A percentile compares a stretch with the other conserved stretches of the same genome.
Evolutionary conservation across 2,888 invertebrate species (phyloP).

Genomic region (Oscheius onirici): DNA sequence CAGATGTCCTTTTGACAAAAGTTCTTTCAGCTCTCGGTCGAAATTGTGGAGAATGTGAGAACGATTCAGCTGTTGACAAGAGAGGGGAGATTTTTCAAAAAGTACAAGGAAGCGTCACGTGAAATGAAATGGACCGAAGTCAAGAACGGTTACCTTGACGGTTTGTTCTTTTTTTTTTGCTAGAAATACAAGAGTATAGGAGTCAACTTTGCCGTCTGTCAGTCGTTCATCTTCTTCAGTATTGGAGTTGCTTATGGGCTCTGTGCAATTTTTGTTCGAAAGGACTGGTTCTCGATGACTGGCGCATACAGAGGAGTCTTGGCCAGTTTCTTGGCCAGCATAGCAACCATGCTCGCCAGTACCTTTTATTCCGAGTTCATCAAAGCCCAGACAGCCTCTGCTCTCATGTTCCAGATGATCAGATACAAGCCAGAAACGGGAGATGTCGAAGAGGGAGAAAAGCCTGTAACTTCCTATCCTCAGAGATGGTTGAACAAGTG

Average conservation of each 20-base stretch:
- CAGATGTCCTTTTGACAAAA: background rate
- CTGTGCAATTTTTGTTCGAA: constrained; percentile 50
- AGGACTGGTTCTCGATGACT: constrained; percentile 26
- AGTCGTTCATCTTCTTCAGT: constrained; percentile 55
- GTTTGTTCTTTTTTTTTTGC: background rate
- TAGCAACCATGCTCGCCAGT: constrained; percentile 56
- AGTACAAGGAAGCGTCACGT: constrained; percentile 54
- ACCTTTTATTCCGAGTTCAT: constrained; percentile 72
- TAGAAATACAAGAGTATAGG: constrained; percentile 27
- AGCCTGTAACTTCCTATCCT: constrained; percentile 13
- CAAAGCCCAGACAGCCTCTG: constrained; percentile 72
- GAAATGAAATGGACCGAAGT: constrained; percentile 42
- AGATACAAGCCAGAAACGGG: constrained; percentile 71
- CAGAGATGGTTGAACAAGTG: background rate
- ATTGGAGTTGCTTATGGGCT: constrained; percentile 52
- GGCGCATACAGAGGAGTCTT: constrained; percentile 40
- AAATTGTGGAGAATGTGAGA: constrained; percentile 73
- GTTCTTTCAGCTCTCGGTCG: constrained; percentile 70
- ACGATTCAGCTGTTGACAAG: constrained; percentile 73
- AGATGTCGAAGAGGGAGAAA: constrained; percentile 53
- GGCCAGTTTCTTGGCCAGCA: constrained; percentile 50
- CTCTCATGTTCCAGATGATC: constrained; percentile 71
- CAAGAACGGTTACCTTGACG: constrained; percentile 38
- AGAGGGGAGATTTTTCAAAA: constrained; percentile 71
- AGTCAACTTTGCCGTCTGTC: constrained; percentile 51